Base-by-base conservation (phyloP, 2,113 vertebrate species). In the Melanostigma gelatinosum region DNA sequence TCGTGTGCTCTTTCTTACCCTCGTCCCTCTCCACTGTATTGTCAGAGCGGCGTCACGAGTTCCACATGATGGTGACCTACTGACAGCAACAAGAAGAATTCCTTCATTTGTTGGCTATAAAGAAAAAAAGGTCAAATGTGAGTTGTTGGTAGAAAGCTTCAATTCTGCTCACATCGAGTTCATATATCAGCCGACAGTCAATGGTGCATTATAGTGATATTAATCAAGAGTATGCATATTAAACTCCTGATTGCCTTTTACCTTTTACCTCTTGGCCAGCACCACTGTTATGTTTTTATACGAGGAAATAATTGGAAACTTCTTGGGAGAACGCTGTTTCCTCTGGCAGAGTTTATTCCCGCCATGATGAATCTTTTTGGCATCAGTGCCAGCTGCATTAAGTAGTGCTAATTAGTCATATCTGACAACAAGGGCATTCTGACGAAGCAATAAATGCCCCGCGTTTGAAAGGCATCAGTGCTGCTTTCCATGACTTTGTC, bases 331-430 rank as follows among this genome's bases (percentile, higher is more conserved):
- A 18, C 0, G 12, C 44, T 18, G 42, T 75, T 48, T 82, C 40
- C 15, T 42, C 32, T 64, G 38, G 44, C 69, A 64, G 57, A 72
- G 27, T 42, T 77, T 69, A 57, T 69, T 76, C 29, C 55, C 64
- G 15, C 10, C 22, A 8, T 42, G 10, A 83, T 79, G 62, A 79
- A 75, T 75, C 6, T 62, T 60, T 72, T 50, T 80, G 58, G 77
- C 76, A 87, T 57, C 75, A 71, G 85, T 87, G 67, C 77, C 69
- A 36, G 22, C 48, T 79, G 42, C 77, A 52, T 80, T 60, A 83
- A 20, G 48, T 69, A 2, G 12, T 52, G 40, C 52, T 75, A 76
- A 80, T 87, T 81, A 72, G 58, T 82, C 75, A 71, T 68, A 70
- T 74, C 38, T 82, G 79, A 79, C 79, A 68, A 71, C 67, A 58